Base-by-base conservation (phyloP, 64 coral and sea anemone genomes). In the Platygyra sinensis region DNA sequence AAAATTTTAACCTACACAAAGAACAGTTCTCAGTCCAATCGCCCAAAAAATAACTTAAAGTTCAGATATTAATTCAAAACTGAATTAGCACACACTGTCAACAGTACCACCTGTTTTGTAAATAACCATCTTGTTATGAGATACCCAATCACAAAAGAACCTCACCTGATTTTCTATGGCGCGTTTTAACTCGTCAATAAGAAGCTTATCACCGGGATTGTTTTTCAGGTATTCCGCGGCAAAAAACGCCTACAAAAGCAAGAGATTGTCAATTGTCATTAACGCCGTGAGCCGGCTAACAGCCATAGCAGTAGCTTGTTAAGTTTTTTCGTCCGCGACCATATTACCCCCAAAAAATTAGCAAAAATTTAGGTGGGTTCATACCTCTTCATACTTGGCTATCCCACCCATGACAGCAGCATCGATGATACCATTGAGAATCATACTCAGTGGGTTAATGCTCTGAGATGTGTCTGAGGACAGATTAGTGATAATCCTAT, bases 391-490 rank as follows among this genome's bases (percentile, higher is more conserved):
- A 67, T 99, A 99, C 60, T 99, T 99, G 57, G 88, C 94, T 30
- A 89, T 96, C 9, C 97, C 97, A 67, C 97, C 97, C 94, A 96
- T 99, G 17, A 99, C 97, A 46, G 97, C 97, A 42, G 97, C 94
- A 54, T 99, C 97, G 19, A 99, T 99, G 17, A 99, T 89, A 10
- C 97, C 97, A 88, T 96, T 99, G 14, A 99, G 91, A 9, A 64
- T 89, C 97, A 99, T 99, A 62, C 97, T 99, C 25, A 99, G 78
- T 14, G 97, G 97, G 74, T 99, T 99, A 51, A 86, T 94, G 69
- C 88, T 94, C 16, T 77, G 94, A 20, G 31, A 81, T 13, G 25
- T 83, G 36, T 93, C 88, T 31, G 90, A 64, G 24, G 88, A 52
- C 39, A 95, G 31, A 49, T 91, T 88, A 31, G 86, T 83, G 63